Evolutionary conservation across 2,113 vertebrate species (phyloP), one percentile per base, ranked within the genome.

Genomic region (Cottus gobio): DNA sequence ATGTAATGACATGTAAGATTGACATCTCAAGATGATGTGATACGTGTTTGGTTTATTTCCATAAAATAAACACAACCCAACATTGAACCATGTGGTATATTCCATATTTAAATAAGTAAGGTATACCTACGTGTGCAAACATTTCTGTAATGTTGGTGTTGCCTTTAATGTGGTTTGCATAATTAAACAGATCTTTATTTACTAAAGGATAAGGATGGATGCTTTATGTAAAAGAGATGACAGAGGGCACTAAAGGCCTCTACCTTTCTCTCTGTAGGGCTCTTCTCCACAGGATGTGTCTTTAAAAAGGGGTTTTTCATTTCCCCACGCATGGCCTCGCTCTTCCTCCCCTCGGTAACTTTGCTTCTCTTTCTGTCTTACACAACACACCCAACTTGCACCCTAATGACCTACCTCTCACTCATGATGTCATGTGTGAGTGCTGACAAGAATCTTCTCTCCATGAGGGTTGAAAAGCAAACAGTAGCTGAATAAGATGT

Each of bases 351-450:
- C 54, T 66, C 54, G 60, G 10, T 34, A 22, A 50, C 10, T 74
- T 20, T 65, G 24, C 46, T 70, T 71, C 36, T 68, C 52, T 42
- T 39, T 56, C 46, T 56, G 28, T 75, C 50, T 24, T 3, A 11
- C 58, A 72, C 20, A 46, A 62, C 31, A 31, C 20, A 7, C 36
- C 1, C 28, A 79, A 69, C 64, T 71, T 36, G 42, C 68, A 46
- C 31, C 37, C 13, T 89, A 83, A 90, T 76, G 70, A 85, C 84
- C 54, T 56, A 65, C 63, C 79, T 85, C 76, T 86, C 60, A 71
- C 56, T 77, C 54, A 91, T 93, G 91, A 95, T 92, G 91, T 92
- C 90, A 94, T 87, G 63, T 69, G 13, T 85, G 58, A 87, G 82
- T 62, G 68, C 73, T 83, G 88, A 94, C 90, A 89, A 90, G 79